Evolutionary conservation across 1,140 invertebrate species (phyloP).

Genomic region (Phocides pigmalion): DNA sequence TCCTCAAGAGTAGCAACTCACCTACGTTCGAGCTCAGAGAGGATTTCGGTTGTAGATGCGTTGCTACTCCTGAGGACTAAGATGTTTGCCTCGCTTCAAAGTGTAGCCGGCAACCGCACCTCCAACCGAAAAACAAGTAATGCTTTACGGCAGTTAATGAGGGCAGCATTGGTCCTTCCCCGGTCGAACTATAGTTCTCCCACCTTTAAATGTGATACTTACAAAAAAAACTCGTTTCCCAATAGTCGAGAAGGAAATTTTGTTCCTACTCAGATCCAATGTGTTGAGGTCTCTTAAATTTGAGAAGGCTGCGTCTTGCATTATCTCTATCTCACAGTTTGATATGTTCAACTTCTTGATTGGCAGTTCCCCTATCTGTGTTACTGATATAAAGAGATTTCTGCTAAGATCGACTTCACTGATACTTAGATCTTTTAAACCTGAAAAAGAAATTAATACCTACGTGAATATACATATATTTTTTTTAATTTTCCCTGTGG

Average conservation of each 20-base stretch:
- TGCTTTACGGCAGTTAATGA: too few relatives aligned
- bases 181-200: too few relatives aligned
- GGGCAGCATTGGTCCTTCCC: too few relatives aligned
- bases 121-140: too few relatives aligned
- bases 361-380: constrained; percentile 11
- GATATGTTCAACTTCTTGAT: constrained; percentile 35
- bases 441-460: constrained; percentile 34
- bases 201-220: background rate
- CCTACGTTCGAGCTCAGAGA: too few relatives aligned
- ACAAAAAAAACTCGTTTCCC: constrained; percentile 16
- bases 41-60: too few relatives aligned
- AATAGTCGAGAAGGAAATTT: constrained; percentile 4
- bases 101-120: too few relatives aligned
- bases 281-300: constrained; percentile 81
- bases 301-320: constrained; percentile 70
- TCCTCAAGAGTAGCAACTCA: too few relatives aligned
- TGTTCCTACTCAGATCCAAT: constrained; percentile 33
- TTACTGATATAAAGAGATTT: constrained; percentile 21
- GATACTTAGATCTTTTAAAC: constrained; percentile 6
- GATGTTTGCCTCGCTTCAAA: too few relatives aligned
- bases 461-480: too few relatives aligned
- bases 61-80: too few relatives aligned
- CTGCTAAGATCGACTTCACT: constrained; percentile 32
- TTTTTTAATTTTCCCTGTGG: too few relatives aligned
- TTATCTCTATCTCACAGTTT: constrained; percentile 24